Evolutionary conservation across 2,113 vertebrate genomes (phyloP).

Genomic region (Amazona vittata): DNA sequence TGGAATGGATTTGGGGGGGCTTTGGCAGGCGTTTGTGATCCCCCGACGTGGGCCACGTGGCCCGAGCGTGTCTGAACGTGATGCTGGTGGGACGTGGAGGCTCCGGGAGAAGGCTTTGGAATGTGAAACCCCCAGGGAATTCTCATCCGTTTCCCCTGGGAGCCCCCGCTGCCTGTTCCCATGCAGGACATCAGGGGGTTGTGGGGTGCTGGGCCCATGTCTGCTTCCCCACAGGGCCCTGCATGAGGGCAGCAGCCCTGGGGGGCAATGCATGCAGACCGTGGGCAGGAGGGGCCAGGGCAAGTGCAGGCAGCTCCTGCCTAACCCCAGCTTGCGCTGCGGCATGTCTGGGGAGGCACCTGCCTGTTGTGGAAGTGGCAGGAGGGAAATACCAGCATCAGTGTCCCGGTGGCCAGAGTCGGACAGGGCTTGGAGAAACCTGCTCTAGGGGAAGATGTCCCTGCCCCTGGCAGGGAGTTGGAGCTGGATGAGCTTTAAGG

Average conservation of each 20-base stretch:
- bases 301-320: neutral
- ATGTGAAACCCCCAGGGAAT: neutral
- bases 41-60: neutral
- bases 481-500: neutral
- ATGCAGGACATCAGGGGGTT: rapidly evolving
- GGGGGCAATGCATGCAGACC: neutral
- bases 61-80: neutral
- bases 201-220: rapidly evolving
- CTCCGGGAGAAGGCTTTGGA: neutral
- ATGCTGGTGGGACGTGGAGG: neutral
- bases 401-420: neutral
- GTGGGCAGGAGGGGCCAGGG: neutral
- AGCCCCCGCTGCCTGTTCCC: neutral
- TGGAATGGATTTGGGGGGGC: neutral
- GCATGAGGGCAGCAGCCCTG: rapidly evolving
- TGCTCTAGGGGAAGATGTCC: neutral
- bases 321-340: neutral
- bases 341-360: neutral
- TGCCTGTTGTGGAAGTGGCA: neutral
- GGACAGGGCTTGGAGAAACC: neutral
- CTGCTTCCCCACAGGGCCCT: rapidly evolving
- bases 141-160: neutral
- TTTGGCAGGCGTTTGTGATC: neutral
- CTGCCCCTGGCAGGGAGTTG: neutral
- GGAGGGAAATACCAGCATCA: neutral